Evolutionary conservation across 2,888 invertebrate species (phyloP), one percentile per base, ranked within the genome.

Genomic region (Hypomecis atomaria): DNA sequence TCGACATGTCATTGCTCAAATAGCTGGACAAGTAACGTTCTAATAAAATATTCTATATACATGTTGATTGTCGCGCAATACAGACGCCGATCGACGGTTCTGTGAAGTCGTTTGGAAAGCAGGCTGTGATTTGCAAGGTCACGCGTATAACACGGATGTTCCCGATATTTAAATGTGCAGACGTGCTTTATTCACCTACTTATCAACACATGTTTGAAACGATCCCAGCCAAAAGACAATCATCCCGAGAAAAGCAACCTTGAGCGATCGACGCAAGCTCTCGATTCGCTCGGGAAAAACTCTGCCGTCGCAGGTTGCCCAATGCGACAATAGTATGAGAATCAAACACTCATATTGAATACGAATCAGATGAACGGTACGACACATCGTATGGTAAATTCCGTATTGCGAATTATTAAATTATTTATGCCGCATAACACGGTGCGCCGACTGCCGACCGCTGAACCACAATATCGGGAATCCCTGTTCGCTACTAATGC

Each of bases 91-190:
- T 83, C 79, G 83, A 76, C 85, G 82, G 79, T 92, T 92, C 92
- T 87, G 79, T 85, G 92, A 92, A 92, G 89, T 89, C 88, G 91
- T 92, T 92, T 92, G 90, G 92, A 92, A 92, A 92, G 92, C 92
- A 90, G 92, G 89, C 89, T 90, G 92, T 92, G 92, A 92, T 92
- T 92, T 92, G 92, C 92, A 92, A 92, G 92, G 92, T 92, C 92
- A 92, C 91, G 89, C 89, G 90, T 88, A 92, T 92, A 91, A 92
- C 92, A 92, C 92, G 92, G 92, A 92, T 92, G 92, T 92, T 91
- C 91, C 89, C 91, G 90, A 92, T 92, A 92, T 92, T 92, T 90
- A 89, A 92, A 92, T 92, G 91, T 90, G 90, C 86, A 91, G 89
- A 89, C 92, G 88, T 92, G 90, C 90, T 92, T 92, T 92, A 92